Conservation (phyloP, 2,797 vertebrate species). For the Acipenser oxyrinchus region DNA sequence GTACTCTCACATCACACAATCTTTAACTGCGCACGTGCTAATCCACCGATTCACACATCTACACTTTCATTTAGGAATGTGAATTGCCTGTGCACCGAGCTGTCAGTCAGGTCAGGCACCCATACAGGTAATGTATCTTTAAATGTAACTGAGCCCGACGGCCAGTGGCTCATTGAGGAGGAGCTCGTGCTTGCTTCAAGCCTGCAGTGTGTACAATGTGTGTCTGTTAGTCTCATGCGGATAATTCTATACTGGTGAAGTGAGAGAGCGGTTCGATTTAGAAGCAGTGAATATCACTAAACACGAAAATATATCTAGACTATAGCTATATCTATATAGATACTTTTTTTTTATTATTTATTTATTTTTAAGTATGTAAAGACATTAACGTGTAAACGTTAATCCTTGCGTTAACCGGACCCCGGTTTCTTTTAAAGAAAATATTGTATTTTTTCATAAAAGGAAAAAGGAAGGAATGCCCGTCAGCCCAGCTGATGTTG, state of each 20-base stretch:
- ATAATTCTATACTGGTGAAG: conserved; percentile 46
- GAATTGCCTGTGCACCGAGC: too few species aligned
- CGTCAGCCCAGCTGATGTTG: conserved; percentile 30
- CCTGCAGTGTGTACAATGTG: conserved; percentile 27
- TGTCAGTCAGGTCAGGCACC: background rate
- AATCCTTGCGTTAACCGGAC: conserved; percentile 15
- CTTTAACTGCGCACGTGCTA: too few species aligned
- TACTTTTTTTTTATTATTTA: conserved; percentile 26
- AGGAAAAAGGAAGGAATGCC: conserved; percentile 9
- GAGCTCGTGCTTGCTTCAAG: conserved; percentile 24
- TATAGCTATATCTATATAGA: conserved; percentile 10
- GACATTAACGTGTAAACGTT: too few species aligned
- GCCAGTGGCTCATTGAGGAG: background rate
- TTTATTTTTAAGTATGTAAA: conserved; percentile 27
- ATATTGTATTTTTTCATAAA: background rate
- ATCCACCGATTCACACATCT: too few species aligned
- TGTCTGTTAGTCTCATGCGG: conserved; percentile 48
- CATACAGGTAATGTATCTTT: conserved; percentile 23
- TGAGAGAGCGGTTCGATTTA: conserved; percentile 40
- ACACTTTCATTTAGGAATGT: too few species aligned
- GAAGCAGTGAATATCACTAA: conserved; percentile 24
- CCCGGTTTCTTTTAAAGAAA: conserved; percentile 19
- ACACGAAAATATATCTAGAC: conserved; percentile 25
- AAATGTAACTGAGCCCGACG: conserved; percentile 23
- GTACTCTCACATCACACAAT: too few species aligned